Evolutionary conservation across 1,140 invertebrate species (phyloP), one percentile per base, ranked within the genome.

Genomic region (Caerostris extrusa): DNA sequence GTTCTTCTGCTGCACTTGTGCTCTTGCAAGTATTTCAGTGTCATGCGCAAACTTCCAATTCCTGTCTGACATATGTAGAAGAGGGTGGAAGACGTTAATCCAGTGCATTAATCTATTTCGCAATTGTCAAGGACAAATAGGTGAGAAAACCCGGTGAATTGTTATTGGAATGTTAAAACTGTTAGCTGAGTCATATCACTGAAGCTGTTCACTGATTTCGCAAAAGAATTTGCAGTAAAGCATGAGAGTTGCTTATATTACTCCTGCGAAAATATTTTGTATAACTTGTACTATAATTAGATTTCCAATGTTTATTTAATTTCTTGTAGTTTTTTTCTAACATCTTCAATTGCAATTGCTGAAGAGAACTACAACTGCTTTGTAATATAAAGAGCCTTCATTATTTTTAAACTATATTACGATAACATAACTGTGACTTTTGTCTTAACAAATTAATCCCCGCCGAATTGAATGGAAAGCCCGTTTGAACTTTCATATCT

Each of bases 41-140:
- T 91, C 8, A 69, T 64, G 10, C 6, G 64, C 64, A 89, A 61
- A 57, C 50, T 60, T 82, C 69, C 90, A 1, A 81, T 91, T 57
- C 90, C 90, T 14, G 90, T 91, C 82, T 91, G 90, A 91, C 34
- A 56, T 10, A 67, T 53, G 58, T 64, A n/a, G 4, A 17, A 61
- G 64, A 19, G 17, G 55, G 34, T 3, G 5, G 10, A 53, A 3
- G 53, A 10, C 71, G 14, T 53, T 77, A 50, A 12, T 77, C 34
- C 53, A 77, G 53, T 77, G 10, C 71, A 53, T 14, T 77, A 50
- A 77, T 12, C 34, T 12, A 34, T 34, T 34, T 50, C 34, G 10
- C 34, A 50, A 10, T 50, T 77, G 12, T 14, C 50, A 50, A 5
- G 3, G 34, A 50, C 10, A 77, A 53, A 8, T 77, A 34, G 19